Evolutionary conservation across 2,888 invertebrate species (phyloP).

Genomic region (Sarcophaga caerulescens): DNA sequence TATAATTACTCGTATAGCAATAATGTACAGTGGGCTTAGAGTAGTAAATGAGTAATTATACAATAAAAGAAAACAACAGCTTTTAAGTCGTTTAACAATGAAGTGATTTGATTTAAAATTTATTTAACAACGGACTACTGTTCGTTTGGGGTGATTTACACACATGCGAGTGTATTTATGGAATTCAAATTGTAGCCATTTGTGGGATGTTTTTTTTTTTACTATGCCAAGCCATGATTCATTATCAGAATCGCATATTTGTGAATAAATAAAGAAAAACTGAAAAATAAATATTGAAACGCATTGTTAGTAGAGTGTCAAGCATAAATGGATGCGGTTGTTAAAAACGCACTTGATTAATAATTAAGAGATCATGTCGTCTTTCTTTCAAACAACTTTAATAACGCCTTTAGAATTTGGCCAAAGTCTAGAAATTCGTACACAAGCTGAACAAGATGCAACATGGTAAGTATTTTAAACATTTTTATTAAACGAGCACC

Average conservation of each 20-base stretch:
- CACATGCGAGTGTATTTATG: slow-evolving; percentile 15
- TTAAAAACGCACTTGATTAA: not conserved
- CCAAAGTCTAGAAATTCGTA: slow-evolving; percentile 50
- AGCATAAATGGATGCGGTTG: slow-evolving; percentile 23
- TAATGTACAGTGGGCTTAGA: slow-evolving; percentile 20
- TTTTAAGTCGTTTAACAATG: not conserved
- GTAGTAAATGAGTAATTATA: not conserved
- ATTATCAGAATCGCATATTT: not conserved
- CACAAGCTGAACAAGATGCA: slow-evolving; percentile 51
- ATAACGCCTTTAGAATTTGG: slow-evolving; percentile 52
- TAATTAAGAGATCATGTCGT: slow-evolving; percentile 41
- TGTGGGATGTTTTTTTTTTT: not conserved
- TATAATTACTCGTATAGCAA: not conserved
- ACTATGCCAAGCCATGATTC: slow-evolving; percentile 37
- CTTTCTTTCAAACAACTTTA: slow-evolving; percentile 57
- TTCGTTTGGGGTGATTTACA: slow-evolving; percentile 6
- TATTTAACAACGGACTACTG: slow-evolving; percentile 3
- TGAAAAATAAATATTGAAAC: slow-evolving; percentile 7
- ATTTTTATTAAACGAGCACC: too few relatives aligned
- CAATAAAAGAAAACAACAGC: not conserved
- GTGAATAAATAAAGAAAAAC: slow-evolving; percentile 9
- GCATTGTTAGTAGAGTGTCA: slow-evolving; percentile 25
- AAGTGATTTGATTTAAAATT: not conserved
- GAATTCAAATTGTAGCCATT: not conserved
- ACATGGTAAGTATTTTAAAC: slow-evolving; percentile 36